phyloP scores from a whole-genome alignment of 1,140 invertebrate genomes.

The Vollenhovia emeryi region DNA sequence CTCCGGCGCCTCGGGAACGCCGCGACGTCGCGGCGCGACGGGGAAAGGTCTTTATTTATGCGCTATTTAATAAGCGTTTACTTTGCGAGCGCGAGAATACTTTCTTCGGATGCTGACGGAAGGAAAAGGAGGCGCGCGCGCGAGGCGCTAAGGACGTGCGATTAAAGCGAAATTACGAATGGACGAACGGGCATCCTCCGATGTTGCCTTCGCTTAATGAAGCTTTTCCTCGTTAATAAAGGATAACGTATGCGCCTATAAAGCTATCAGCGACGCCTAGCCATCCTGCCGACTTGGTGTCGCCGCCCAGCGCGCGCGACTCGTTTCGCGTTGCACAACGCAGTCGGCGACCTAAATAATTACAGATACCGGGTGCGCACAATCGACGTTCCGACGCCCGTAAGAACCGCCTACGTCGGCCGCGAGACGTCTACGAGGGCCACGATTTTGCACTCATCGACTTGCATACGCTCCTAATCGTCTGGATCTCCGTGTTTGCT shows the following conservation, averaged over 20 bases:
- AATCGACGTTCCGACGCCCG: slow-evolving; percentile 66
- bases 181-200: not conserved
- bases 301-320: slow-evolving; percentile 20
- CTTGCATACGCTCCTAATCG: slow-evolving; percentile 42
- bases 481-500: slow-evolving; percentile 19
- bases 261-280: slow-evolving; percentile 14
- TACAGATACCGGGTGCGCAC: slow-evolving; percentile 64
- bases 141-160: not conserved
- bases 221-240: slow-evolving; percentile 37
- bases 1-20: slow-evolving; percentile 47
- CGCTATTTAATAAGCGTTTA: slow-evolving; percentile 50
- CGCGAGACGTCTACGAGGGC: slow-evolving; percentile 19
- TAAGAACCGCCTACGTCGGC: slow-evolving; percentile 70
- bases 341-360: slow-evolving; percentile 68
- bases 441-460: slow-evolving; percentile 65
- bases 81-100: slow-evolving; percentile 9
- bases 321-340: slow-evolving; percentile 61
- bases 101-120: not conserved
- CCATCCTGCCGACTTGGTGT: not conserved
- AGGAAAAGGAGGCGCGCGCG: not conserved
- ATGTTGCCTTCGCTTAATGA: not conserved
- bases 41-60: slow-evolving; percentile 55
- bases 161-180: slow-evolving; percentile 26
- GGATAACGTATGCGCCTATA: slow-evolving; percentile 28
- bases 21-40: slow-evolving; percentile 41